Percentiles rank a stretch among this genome's conserved stretches.
Evolutionary conservation across 2,888 invertebrate genomes (phyloP).

Genomic region (Aromia moschata): DNA sequence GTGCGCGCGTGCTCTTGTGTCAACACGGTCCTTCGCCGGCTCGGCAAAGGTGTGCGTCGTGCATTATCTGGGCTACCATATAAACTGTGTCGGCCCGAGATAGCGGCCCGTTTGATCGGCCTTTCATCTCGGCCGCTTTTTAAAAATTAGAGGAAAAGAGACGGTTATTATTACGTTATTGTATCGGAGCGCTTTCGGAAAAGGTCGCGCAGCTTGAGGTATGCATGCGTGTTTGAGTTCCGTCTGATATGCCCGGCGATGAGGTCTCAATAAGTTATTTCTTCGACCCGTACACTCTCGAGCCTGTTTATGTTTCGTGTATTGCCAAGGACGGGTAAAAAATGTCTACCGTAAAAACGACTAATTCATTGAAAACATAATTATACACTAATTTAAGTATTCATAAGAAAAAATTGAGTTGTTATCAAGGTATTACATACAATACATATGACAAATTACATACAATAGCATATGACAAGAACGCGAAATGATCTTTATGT

Average conservation of each 20-base stretch:
- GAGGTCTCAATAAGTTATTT: too few relatives aligned
- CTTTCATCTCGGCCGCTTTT: slow-evolving; percentile 42
- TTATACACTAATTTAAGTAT: too few relatives aligned
- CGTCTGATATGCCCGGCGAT: slow-evolving; percentile 1
- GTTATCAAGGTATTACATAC: too few relatives aligned
- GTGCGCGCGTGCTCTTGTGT: slow-evolving; percentile 25
- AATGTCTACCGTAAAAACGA: too few relatives aligned
- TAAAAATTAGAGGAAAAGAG: slow-evolving; percentile 22
- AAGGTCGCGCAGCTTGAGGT: slow-evolving; percentile 18
- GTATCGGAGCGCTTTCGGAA: slow-evolving; percentile 11
- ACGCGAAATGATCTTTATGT: too few relatives aligned
- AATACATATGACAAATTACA: too few relatives aligned
- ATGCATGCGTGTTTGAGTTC: background rate
- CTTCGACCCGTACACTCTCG: too few relatives aligned
- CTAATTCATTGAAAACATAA: too few relatives aligned
- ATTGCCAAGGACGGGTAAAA: background rate
- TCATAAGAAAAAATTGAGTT: too few relatives aligned
- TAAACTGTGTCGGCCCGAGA: slow-evolving; percentile 49
- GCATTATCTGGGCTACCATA: slow-evolving; percentile 53
- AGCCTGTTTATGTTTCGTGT: background rate
- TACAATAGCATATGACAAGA: too few relatives aligned
- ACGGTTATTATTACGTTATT: slow-evolving; percentile 25
- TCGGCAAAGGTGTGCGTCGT: slow-evolving; percentile 40
- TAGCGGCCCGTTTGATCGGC: slow-evolving; percentile 50
- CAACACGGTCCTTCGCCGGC: slow-evolving; percentile 19